Evolutionary conservation across 2,113 vertebrate genomes (phyloP), one percentile per base, ranked within the genome.

Genomic region (Sapayoa aenigma): DNA sequence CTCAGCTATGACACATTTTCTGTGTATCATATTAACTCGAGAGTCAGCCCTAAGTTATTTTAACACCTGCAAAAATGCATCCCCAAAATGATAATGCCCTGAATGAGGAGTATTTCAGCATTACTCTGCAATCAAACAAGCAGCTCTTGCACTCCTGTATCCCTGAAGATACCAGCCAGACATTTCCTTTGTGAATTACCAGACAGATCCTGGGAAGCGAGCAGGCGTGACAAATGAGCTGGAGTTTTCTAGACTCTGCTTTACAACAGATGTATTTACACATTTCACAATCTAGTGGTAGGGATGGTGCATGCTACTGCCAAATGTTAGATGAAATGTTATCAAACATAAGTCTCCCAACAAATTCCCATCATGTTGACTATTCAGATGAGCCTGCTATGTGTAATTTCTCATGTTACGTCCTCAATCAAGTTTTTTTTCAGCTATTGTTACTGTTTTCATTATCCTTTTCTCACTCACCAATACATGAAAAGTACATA

Each of bases 261-360:
- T 92, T 79, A 76, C 75, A 97, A 95, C 97, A 97, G 97, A 97
- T 97, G 95, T 97, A 95, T 97, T 97, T 97, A 96, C 97, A 96
- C 94, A 97, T 68, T 91, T 82, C 89, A 66, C 60, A 55, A 89
- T 88, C 93, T 79, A 94, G 52, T 65, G 35, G 80, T 94, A 75
- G 73, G 94, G 87, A 84, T 76, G 93, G 95, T 94, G 78, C 58
- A 14, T 46, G 67, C 77, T 72, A 67, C 88, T 95, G 84, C 92
- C 73, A 96, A 96, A 96, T 69, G 90, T 59, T 90, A 75, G 35
- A 84, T 39, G 68, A 82, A 94, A 89, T 96, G 95, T 97, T 96
- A 96, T 84, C 95, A 97, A 97, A 97, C 96, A 97, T 49, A 86
- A 93, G 56, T 30, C 84, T 90, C 74, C 65, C 67, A 75, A 42